Base-by-base conservation (phyloP, 1,140 invertebrate genomes). In the Platyscapa corneri region DNA sequence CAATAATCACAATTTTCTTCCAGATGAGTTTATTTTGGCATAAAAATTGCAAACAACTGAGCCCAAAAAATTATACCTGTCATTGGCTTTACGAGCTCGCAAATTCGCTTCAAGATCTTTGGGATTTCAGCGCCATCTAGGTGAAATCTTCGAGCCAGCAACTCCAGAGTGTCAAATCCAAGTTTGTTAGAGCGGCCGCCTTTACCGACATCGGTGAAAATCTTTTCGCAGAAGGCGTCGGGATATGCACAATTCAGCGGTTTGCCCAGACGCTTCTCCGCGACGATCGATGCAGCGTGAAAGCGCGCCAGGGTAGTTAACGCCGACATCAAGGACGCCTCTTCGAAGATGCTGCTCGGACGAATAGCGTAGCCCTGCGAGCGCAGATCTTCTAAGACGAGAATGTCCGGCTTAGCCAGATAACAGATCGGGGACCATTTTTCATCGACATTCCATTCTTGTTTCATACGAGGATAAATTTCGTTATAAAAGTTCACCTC, bases 401-500 rank as follows among this genome's bases (percentile, higher is more conserved):
- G 53, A 1, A 27, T 14, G 0, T 56, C 18, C 6, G 46, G 0
- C 5, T n/a, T 78, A 14, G 74, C 60, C 0, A 78, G 16, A n/a
- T 78, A 64, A 14, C 80, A 83, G 8, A 3, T 14, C 1, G 84
- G 72, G 0, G 72, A 65, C 70, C 79, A 86, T 23, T 27, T 32
- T 18, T 30, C 70, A 37, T n/a, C 16, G 3, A 20, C 20, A 20
- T n/a, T 27, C 20, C 37, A 1, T 7, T 27, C 10, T 27, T 14
- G 3, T 39, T 34, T 34, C 67, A 75, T 30, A 0, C 37, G 1
- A 6, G 84, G 78, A 8, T 75, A 14, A 7, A 85, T 0, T 7
- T 60, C 0, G 6, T n/a, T 23, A 60, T 67, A 86, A n/a, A 82
- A 86, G n/a, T 78, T 23, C 5, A 75, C 23, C n/a, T 86, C 84